These are phyloP conservation scores for Pipistrellus nathusii DNA, from an alignment of 2,797 vertebrate genomes.

Conservation along the genomic window DNA sequence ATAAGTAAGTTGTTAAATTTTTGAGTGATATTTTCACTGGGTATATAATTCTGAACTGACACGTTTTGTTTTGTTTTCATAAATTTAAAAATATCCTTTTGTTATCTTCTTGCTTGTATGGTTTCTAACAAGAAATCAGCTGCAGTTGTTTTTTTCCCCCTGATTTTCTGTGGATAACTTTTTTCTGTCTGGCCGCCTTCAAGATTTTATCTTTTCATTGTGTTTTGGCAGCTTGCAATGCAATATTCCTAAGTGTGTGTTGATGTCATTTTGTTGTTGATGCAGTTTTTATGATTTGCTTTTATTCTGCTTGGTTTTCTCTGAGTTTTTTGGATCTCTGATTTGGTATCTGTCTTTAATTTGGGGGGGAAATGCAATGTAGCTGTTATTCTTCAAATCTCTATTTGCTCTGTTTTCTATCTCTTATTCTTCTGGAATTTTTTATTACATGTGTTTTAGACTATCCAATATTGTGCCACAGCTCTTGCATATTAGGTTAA, in stretches of 20 bases:
- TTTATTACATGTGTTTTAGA: background rate
- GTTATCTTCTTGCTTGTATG: background rate
- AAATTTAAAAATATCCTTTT: background rate
- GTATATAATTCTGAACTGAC: background rate
- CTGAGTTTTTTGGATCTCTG: background rate
- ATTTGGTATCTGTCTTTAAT: background rate
- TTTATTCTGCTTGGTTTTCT: background rate
- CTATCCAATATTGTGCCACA: background rate
- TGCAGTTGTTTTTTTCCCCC: background rate
- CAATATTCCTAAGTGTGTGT: background rate
- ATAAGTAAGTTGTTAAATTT: background rate
- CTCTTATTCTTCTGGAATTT: background rate
- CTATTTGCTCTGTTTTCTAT: background rate
- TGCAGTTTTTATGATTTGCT: background rate
- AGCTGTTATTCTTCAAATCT: background rate
- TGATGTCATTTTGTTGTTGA: background rate
- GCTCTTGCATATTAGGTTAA: background rate
- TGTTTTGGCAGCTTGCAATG: background rate
- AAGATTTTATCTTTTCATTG: background rate
- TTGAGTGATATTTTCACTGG: background rate
- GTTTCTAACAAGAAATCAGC: slow-evolving; percentile 7
- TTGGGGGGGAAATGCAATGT: background rate
- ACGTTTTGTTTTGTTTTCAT: background rate
- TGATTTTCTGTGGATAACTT: background rate
- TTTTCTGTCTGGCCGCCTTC: background rate